Conservation (phyloP, 2,888 invertebrate genomes). For the Bombylius discolor region DNA sequence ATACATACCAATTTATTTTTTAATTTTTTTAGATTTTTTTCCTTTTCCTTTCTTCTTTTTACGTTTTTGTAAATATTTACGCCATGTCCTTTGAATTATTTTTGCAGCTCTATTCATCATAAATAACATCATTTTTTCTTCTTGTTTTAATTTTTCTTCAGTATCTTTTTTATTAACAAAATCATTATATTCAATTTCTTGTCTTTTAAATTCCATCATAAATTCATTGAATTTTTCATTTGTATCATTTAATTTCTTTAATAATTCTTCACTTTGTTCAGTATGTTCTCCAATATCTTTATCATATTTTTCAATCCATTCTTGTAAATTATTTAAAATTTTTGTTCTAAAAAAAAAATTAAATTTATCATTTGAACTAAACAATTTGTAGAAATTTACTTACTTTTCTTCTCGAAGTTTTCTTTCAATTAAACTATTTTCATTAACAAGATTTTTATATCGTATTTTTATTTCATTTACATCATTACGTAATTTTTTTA, state of each 20-base stretch:
- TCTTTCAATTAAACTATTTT: slow-evolving; percentile 20
- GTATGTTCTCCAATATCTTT: slow-evolving; percentile 26
- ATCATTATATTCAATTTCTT: slow-evolving; percentile 23
- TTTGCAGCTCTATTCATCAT: slow-evolving; percentile 29
- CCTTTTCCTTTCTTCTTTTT: background rate
- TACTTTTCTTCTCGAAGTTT: slow-evolving; percentile 27
- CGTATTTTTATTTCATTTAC: slow-evolving; percentile 15
- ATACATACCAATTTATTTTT: background rate
- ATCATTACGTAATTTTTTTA: slow-evolving; percentile 20
- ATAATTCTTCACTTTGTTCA: slow-evolving; percentile 22
- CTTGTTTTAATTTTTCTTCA: slow-evolving; percentile 19
- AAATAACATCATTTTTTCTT: slow-evolving; percentile 24
- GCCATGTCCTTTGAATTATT: slow-evolving; percentile 28
- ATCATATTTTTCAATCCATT: slow-evolving; percentile 27
- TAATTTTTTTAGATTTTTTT: background rate
- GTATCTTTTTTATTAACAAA: slow-evolving; percentile 20
- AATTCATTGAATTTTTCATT: slow-evolving; percentile 21
- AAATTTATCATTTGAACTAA: background rate
- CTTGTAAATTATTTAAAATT: background rate
- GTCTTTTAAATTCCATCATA: slow-evolving; percentile 19
- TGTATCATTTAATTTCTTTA: slow-evolving; percentile 18
- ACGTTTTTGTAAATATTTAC: slow-evolving; percentile 5
- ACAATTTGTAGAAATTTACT: background rate
- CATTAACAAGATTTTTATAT: slow-evolving; percentile 17
- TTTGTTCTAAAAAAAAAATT: background rate